A percentile compares a stretch with the other conserved stretches of the same genome.
These are phyloP conservation scores for Pomatorhinus ruficollis DNA, from an alignment of 2,113 vertebrate genomes.

Conservation along the genomic window DNA sequence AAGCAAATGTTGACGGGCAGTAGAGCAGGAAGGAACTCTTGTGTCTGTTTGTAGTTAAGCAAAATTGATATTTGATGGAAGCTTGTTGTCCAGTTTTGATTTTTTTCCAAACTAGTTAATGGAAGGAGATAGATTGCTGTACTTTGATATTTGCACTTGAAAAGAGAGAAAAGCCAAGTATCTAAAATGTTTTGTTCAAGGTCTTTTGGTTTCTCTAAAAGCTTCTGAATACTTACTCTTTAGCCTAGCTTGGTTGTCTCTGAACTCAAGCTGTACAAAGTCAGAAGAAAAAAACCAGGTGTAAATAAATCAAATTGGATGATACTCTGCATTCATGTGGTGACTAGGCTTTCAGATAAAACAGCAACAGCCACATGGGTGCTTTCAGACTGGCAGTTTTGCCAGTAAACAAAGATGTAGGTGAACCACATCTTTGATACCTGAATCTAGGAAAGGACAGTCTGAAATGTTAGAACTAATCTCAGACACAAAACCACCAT, in stretches of 20 bases:
- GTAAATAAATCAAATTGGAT: not conserved
- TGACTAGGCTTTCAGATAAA: not conserved
- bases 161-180: not conserved
- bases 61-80: not conserved
- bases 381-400: not conserved
- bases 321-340: not conserved
- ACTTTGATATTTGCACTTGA: not conserved
- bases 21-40: not conserved
- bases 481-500: not conserved
- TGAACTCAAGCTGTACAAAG: not conserved
- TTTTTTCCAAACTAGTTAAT: not conserved
- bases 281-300: not conserved
- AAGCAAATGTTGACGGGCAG: not conserved
- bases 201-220: not conserved
- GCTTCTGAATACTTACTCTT: not conserved
- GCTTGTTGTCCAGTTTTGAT: not conserved
- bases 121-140: not conserved
- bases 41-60: not conserved
- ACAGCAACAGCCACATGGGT: not conserved
- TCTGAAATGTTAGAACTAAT: no score
- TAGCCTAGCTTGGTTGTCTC: not conserved
- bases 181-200: not conserved
- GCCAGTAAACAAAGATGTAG: not conserved
- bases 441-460: not conserved
- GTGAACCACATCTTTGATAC: not conserved